Evolutionary conservation across 1,140 invertebrate genomes (phyloP), one percentile per base, ranked within the genome.

Genomic region (Orius laevigatus): DNA sequence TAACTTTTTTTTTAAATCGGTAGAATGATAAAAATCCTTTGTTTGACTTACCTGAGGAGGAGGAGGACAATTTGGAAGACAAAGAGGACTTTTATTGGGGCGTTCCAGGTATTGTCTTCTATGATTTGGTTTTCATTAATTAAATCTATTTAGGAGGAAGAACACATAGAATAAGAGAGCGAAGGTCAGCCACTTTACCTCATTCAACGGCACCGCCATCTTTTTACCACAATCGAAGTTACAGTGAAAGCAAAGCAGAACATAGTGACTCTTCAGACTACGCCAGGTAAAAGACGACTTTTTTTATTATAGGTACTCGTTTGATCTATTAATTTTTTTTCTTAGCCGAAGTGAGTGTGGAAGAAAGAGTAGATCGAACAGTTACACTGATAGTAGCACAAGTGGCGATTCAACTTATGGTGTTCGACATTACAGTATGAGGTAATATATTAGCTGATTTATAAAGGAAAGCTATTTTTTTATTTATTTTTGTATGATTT

Each of bases 341-440:
- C 15, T 38, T 38, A 12, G 36, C n/a, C 36, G 36, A 10, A 12
- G 36, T 38, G 33, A 51, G 2, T 15, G 47, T 12, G 48, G 43
- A 10, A 48, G 49, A 16, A 54, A 55, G 12, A 55, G 49, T 35
- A 19, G 55, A 31, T 55, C 55, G 11, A 55, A 57, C 39, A 59
- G 57, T 46, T 70, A 76, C 51, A 83, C 81, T 11, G 81, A 85
- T 58, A 81, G 79, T 0, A 83, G 79, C 51, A 80, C 77, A 1
- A 84, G 79, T 55, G 81, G 81, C 19, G 80, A 84, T 61, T 84
- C 81, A 0, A 54, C 44, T 36, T 49, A 52, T 31, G 43, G 33
- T 12, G 50, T 40, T 12, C 49, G 50, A 9, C 53, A 47, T 25
- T 44, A 48, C 49, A 53, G 46, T 43, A 25, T 49, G 1, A 48